phyloP scores from a whole-genome alignment of 2,113 vertebrate genomes.

The Entomyzon cyanotis region DNA sequence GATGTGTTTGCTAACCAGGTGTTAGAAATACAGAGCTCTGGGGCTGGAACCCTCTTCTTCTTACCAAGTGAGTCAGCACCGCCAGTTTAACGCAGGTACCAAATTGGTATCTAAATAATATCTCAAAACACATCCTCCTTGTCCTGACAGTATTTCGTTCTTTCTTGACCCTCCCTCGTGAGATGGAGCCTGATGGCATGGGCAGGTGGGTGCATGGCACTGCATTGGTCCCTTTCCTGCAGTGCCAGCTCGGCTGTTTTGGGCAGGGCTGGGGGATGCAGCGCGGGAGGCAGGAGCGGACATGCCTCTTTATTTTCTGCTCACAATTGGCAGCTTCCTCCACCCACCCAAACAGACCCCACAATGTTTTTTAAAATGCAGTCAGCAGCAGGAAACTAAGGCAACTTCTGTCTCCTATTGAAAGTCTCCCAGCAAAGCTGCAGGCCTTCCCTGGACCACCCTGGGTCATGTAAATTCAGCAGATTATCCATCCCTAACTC shows the following conservation, averaged over 20 bases:
- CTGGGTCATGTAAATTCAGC: constrained; percentile 75
- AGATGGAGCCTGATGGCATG: fast-evolving
- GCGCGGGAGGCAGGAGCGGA: not conserved
- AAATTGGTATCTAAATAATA: fast-evolving
- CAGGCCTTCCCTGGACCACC: constrained; percentile 61
- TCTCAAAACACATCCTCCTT: not conserved
- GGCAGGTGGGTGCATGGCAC: not conserved
- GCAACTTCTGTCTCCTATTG: constrained; percentile 70
- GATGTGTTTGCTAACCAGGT: not conserved
- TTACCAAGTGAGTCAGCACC: not conserved
- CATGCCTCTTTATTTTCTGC: constrained; percentile 18
- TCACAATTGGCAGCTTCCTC: constrained; percentile 49
- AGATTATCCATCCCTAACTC: constrained; percentile 74
- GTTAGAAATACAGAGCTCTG: not conserved
- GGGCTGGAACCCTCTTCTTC: not conserved
- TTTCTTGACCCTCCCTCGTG: not conserved
- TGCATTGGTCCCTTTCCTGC: fast-evolving
- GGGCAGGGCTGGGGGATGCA: not conserved
- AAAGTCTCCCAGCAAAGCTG: constrained; percentile 65
- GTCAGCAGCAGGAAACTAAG: constrained; percentile 69
- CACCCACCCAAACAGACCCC: constrained; percentile 49
- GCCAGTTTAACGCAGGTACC: fast-evolving
- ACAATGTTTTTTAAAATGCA: constrained; percentile 67
- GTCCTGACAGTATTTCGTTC: not conserved
- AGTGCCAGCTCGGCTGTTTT: not conserved